Percentiles rank a stretch among this genome's conserved stretches.
Conservation (phyloP, 2,113 vertebrate genomes). For the Theristicus caerulescens region DNA sequence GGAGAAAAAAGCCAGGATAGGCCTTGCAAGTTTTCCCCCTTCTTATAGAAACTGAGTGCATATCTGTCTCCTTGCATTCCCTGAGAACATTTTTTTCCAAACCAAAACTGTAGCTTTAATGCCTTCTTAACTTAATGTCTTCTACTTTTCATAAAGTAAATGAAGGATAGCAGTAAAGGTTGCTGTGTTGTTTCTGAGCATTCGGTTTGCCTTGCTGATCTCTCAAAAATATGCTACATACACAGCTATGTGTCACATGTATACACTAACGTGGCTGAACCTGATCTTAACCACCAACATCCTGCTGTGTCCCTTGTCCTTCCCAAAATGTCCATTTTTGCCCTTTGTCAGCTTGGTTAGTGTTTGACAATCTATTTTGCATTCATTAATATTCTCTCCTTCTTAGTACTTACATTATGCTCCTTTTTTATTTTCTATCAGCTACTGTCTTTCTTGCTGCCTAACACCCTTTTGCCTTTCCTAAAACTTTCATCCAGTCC, state of each 20-base stretch:
- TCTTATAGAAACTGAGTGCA: background rate
- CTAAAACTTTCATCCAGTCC: background rate
- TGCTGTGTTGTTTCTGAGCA: background rate
- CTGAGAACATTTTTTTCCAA: background rate
- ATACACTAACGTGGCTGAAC: background rate
- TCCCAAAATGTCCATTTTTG: background rate
- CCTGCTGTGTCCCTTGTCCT: background rate
- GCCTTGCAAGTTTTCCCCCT: background rate
- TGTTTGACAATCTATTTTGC: background rate
- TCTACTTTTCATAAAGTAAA: background rate
- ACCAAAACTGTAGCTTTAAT: background rate
- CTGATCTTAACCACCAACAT: background rate
- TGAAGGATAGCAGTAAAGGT: background rate
- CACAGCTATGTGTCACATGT: background rate
- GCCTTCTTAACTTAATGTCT: background rate
- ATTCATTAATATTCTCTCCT: background rate
- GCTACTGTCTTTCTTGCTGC: background rate
- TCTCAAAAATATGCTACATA: background rate
- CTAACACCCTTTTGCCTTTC: background rate
- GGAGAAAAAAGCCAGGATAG: background rate
- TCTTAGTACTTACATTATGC: background rate
- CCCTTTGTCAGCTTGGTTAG: background rate
- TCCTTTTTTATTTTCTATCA: background rate
- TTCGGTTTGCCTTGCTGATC: background rate
- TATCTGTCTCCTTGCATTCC: background rate